These are phyloP conservation scores for Glomeris marginata DNA, from an alignment of 2,888 invertebrate species.

Conservation along the genomic window DNA sequence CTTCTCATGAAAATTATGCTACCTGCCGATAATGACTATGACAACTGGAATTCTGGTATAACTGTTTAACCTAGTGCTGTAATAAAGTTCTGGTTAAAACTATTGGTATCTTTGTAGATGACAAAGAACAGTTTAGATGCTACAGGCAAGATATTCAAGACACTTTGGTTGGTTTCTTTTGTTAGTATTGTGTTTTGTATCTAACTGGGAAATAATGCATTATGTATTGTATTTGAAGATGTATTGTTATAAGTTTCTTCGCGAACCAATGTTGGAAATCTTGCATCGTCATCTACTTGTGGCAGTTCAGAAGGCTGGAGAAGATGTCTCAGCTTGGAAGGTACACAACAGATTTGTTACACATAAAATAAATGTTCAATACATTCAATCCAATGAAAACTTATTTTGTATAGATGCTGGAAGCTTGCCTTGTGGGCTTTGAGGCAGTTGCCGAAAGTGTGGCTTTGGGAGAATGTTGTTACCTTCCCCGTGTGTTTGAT, in stretches of 20 bases:
- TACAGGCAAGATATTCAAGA: constrained; percentile 75
- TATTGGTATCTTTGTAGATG: constrained; percentile 46
- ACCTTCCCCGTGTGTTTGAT: constrained; percentile 43
- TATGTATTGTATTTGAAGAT: constrained; percentile 37
- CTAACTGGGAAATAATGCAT: not conserved
- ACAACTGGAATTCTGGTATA: constrained; percentile 29
- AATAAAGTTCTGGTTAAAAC: too few relatives aligned
- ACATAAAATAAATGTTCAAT: not conserved
- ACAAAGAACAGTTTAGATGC: constrained; percentile 70
- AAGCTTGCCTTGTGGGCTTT: constrained; percentile 50
- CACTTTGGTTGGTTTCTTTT: constrained; percentile 45
- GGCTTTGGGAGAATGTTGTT: constrained; percentile 40
- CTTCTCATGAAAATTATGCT: constrained; percentile 65
- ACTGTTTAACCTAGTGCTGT: too few relatives aligned
- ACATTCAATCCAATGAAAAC: not conserved
- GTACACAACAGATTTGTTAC: constrained; percentile 6
- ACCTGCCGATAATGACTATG: constrained; percentile 43
- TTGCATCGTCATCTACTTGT: constrained; percentile 48
- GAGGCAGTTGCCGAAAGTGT: constrained; percentile 42
- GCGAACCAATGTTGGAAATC: constrained; percentile 49
- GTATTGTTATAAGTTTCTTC: constrained; percentile 72
- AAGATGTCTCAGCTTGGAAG: constrained; percentile 28
- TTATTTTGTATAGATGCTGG: constrained; percentile 34
- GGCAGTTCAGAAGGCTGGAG: constrained; percentile 34
- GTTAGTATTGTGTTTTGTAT: constrained; percentile 2